Percentiles rank a stretch among this genome's conserved stretches.
phyloP scores from a whole-genome alignment of 2,797 vertebrate genomes.

The Cuniculus paca region DNA sequence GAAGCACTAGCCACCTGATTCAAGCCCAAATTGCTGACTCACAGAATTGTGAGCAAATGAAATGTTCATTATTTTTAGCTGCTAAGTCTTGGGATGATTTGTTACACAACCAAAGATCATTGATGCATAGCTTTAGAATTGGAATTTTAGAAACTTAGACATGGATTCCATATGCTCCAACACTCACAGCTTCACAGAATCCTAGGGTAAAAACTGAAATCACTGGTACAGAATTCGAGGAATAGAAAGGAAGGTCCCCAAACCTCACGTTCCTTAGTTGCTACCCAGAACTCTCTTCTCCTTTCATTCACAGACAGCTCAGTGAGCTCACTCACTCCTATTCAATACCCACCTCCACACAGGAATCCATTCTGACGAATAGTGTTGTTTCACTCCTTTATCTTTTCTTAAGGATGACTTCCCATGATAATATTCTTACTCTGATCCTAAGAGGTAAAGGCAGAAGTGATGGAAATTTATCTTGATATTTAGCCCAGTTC shows the following conservation, averaged over 20 bases:
- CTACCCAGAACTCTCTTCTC: not conserved
- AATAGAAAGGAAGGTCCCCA: not conserved
- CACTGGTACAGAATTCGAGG: not conserved
- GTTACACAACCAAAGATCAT: slow-evolving; percentile 3
- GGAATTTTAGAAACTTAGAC: not conserved
- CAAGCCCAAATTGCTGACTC: slow-evolving; percentile 26
- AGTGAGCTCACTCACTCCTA: not conserved
- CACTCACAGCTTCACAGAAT: not conserved
- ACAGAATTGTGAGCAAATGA: not conserved
- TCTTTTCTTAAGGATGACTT: slow-evolving; percentile 2
- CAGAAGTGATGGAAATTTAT: not conserved
- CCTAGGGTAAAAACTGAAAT: not conserved
- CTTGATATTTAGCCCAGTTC: not conserved
- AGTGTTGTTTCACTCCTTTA: not conserved
- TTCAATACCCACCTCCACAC: not conserved
- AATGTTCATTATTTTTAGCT: not conserved
- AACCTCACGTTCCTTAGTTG: not conserved
- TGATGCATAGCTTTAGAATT: not conserved
- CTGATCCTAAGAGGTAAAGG: not conserved
- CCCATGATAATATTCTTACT: not conserved
- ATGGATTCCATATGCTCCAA: not conserved
- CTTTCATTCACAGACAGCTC: not conserved
- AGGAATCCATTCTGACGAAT: not conserved
- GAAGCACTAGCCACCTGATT: not conserved
- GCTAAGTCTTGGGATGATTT: not conserved